Base-by-base conservation (phyloP, 1,140 invertebrate species). In the Plectus sambesii region DNA sequence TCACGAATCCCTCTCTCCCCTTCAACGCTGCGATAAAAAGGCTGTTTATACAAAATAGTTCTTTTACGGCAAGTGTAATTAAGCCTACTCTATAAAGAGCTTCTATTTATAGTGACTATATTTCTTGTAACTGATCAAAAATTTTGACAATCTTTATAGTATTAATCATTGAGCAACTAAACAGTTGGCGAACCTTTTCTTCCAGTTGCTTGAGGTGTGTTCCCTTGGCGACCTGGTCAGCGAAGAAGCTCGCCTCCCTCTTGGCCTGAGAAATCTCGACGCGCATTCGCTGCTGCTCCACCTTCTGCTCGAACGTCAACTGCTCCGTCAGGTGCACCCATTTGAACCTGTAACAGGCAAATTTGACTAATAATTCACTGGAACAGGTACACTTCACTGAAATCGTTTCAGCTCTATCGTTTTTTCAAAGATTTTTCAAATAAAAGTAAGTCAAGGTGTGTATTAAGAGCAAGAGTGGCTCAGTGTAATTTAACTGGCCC, bases 281-380 rank as follows among this genome's bases (percentile, higher is more conserved):
- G 49, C 82, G 72, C 37, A 93, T 70, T 69, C 82, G 79, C 67
- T 92, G 85, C 66, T 85, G 82, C 55, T 81, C 80, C 5, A 85
- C 82, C 27, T 85, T 85, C 68, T 81, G 81, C 72, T 94, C 88
- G 73, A 93, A 92, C 8, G 84, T 69, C 49, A 94, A 73, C 60
- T 87, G 77, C 73, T 94, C 89, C 64, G 82, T 85, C 17, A 96
- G 74, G 73, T 96, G 87, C 41, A 81, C 75, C 90, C 90, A 96
- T 71, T 92, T 92, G 67, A 96, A 94, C 56, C 85, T 80, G 42
- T 1, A 50, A 25, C 36, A 45, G 8, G 30, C 24, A 45, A 29
- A 25, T 15, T n/a, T 17, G 5, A 55, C 23, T 12, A 37, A 12
- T 17, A 55, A 50, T 1, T 27, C 12, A 5, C 35, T 8, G 3